phyloP scores from a whole-genome alignment of 30 jellyfish, hydroid and myxozoan genomes.

The Morbakka virulenta region DNA sequence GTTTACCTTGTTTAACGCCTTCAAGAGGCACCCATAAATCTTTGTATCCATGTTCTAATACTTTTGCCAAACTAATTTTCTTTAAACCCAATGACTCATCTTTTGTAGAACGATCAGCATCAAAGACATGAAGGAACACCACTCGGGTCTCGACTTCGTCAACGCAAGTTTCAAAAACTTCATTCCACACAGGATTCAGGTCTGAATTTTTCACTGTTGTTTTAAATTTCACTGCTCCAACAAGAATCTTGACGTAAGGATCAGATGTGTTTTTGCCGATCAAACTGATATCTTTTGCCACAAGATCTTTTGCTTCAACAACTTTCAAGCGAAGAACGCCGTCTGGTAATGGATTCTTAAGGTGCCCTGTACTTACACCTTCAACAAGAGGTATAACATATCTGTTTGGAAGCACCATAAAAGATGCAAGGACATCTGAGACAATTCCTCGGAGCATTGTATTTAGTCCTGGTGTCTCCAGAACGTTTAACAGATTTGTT shows the following conservation, averaged over 20 bases:
- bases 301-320: slow-evolving; percentile 57
- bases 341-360: slow-evolving; percentile 64
- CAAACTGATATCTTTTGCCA: slow-evolving; percentile 57
- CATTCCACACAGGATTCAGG: slow-evolving; percentile 66
- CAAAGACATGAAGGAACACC: slow-evolving; percentile 41
- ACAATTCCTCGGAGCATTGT: slow-evolving; percentile 39
- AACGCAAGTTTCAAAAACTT: slow-evolving; percentile 53
- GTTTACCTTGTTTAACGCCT: slow-evolving; percentile 51
- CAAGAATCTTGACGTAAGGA: slow-evolving; percentile 47
- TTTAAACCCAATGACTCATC: slow-evolving; percentile 61
- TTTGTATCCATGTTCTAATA: slow-evolving; percentile 37
- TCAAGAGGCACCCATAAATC: slow-evolving; percentile 69
- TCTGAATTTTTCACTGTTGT: slow-evolving; percentile 44
- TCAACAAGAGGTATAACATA: slow-evolving; percentile 41
- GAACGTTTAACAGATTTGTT: slow-evolving; percentile 54
- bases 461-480: slow-evolving; percentile 67
- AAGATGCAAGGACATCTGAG: slow-evolving; percentile 53
- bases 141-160: slow-evolving; percentile 53
- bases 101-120: slow-evolving; percentile 59
- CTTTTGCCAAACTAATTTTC: slow-evolving; percentile 24
- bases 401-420: slow-evolving; percentile 63
- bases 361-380: slow-evolving; percentile 33
- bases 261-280: slow-evolving; percentile 61
- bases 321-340: slow-evolving; percentile 62
- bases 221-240: slow-evolving; percentile 61